Conservation (phyloP, 1,140 invertebrate genomes). For the Dinothrombium tinctorium region DNA sequence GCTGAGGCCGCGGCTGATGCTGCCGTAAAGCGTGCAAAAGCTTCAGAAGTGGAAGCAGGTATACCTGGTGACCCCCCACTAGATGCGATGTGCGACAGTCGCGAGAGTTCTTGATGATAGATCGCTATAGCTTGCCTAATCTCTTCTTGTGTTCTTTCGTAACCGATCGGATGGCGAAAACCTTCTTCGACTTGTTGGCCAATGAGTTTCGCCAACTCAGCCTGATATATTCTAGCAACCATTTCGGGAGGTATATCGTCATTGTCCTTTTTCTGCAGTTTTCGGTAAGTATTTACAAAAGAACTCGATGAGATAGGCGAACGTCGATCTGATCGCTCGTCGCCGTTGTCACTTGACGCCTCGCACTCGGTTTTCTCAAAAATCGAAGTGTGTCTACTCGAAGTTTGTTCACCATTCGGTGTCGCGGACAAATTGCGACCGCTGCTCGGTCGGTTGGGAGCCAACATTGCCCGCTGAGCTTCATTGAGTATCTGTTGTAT, state of each 20-base stretch:
- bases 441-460: neutral
- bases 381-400: no score
- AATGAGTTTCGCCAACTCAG: slow-evolving; percentile 78
- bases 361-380: slow-evolving; percentile 3
- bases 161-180: slow-evolving; percentile 19
- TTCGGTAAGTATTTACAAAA: neutral
- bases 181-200: slow-evolving; percentile 23
- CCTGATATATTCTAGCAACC: slow-evolving; percentile 85
- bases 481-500: slow-evolving; percentile 80
- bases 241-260: slow-evolving; percentile 76
- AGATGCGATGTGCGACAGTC: slow-evolving; percentile 29
- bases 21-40: slow-evolving; percentile 9
- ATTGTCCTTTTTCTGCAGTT: slow-evolving; percentile 32
- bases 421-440: neutral
- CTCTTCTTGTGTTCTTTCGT: slow-evolving; percentile 53
- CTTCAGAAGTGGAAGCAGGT: slow-evolving; percentile 9
- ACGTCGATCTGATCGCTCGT: slow-evolving; percentile 10
- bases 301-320: neutral
- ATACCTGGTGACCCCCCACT: neutral
- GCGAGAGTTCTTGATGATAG: slow-evolving; percentile 70
- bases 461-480: slow-evolving; percentile 32
- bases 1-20: slow-evolving; percentile 2
- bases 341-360: neutral
- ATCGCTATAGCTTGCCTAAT: slow-evolving; percentile 66
- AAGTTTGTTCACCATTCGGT: neutral